A percentile compares a stretch with the other conserved stretches of the same genome.
Evolutionary conservation across 2,797 vertebrate species (phyloP).

Genomic region (Gobio occitaniae): DNA sequence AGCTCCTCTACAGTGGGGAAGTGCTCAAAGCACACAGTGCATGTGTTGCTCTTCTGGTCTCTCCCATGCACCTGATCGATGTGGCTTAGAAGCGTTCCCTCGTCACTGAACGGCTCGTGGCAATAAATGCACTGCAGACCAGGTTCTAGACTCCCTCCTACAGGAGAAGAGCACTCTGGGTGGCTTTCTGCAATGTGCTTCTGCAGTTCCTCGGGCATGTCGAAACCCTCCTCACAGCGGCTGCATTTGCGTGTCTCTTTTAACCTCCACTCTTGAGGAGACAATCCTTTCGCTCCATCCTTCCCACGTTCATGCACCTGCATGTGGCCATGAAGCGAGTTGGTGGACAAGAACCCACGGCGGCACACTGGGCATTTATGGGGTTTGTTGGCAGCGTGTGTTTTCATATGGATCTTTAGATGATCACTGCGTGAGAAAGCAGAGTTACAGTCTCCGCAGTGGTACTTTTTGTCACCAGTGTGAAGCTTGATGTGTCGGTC

Average conservation of each 20-base stretch:
- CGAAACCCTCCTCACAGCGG: slow-evolving; percentile 97
- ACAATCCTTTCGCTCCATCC: slow-evolving; percentile 85
- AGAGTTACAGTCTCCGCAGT: slow-evolving; percentile 96
- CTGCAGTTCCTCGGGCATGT: slow-evolving; percentile 96
- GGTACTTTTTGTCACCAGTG: slow-evolving; percentile 98
- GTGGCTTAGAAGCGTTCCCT: slow-evolving; percentile 91
- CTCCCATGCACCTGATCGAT: slow-evolving; percentile 92
- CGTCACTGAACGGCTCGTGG: slow-evolving; percentile 95
- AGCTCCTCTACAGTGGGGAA: slow-evolving; percentile 95
- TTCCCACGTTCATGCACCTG: slow-evolving; percentile 97
- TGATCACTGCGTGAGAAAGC: slow-evolving; percentile 98
- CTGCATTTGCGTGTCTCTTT: slow-evolving; percentile 97
- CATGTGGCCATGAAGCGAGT: slow-evolving; percentile 98
- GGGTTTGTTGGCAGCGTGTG: slow-evolving; percentile 98
- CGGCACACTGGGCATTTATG: slow-evolving; percentile 99
- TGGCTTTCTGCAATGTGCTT: slow-evolving; percentile 98
- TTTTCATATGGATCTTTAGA: slow-evolving; percentile 99
- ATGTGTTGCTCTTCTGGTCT: slow-evolving; percentile 89
- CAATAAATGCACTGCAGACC: slow-evolving; percentile 96
- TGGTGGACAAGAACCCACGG: slow-evolving; percentile 94
- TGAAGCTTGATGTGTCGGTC: slow-evolving; percentile 98
- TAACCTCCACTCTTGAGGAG: slow-evolving; percentile 92
- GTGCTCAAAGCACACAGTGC: slow-evolving; percentile 94
- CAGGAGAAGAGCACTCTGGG: slow-evolving; percentile 94
- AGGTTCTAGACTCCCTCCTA: slow-evolving; percentile 84